Percentiles rank a stretch among this genome's conserved stretches.
phyloP scores from a whole-genome alignment of 1,140 invertebrate genomes.

The Lucilia cuprina region DNA sequence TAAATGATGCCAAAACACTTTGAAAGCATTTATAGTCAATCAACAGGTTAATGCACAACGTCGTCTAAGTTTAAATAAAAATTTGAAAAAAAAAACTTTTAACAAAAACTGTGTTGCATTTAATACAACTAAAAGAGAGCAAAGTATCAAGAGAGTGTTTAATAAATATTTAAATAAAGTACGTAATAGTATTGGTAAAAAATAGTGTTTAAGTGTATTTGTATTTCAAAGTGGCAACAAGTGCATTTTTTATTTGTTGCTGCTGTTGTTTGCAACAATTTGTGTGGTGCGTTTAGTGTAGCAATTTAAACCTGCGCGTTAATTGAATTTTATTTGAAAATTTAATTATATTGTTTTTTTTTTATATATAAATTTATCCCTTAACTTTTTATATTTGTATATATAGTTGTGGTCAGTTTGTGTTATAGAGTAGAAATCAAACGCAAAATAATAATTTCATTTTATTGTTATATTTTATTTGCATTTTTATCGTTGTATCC shows the following conservation, averaged over 20 bases:
- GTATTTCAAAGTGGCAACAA: slow-evolving; percentile 8
- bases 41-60: slow-evolving; percentile 32
- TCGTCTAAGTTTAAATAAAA: neutral
- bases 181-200: neutral
- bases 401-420: neutral
- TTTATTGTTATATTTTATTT: neutral
- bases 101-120: too few species aligned
- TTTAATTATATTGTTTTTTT: slow-evolving; percentile 20
- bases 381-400: neutral
- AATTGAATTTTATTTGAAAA: slow-evolving; percentile 26
- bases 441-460: neutral
- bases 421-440: neutral
- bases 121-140: neutral
- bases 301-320: slow-evolving; percentile 34
- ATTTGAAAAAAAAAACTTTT: neutral
- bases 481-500: too few species aligned
- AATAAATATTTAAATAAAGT: neutral
- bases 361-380: neutral
- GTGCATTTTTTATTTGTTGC: neutral
- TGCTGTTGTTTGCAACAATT: neutral
- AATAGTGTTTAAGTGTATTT: neutral
- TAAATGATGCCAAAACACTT: slow-evolving; percentile 18
- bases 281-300: neutral
- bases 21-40: slow-evolving; percentile 28
- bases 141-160: neutral